Base-by-base conservation (phyloP, 2,113 vertebrate genomes). In the Cranoglanis bouderius region DNA sequence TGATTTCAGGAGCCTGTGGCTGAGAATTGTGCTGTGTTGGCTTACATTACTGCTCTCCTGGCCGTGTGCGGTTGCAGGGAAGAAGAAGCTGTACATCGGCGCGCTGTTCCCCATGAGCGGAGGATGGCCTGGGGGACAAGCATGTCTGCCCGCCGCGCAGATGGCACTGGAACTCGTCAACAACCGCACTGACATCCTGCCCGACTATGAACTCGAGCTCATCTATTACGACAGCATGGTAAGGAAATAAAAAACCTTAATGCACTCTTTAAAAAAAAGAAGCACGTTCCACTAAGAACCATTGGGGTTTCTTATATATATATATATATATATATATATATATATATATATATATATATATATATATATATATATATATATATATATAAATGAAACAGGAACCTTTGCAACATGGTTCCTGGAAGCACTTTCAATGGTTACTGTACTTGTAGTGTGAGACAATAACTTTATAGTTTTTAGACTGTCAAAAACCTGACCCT, bases 161-260 rank as follows among this genome's bases (percentile, higher is more conserved):
- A 98, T 98, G 97, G 97, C 97, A 55, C 94, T 98, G 92, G 97
- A 98, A 90, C 96, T 98, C 92, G 97, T 98, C 86, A 98, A 98
- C 94, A 97, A 97, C 96, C 89, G 97, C 90, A 96, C 94, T 89
- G 97, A 98, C 95, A 98, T 98, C 92, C 95, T 98, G 90, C 97
- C 97, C 26, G 97, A 98, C 95, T 98, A 98, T 91, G 97, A 98
- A 92, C 95, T 98, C 93, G 96, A 97, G 93, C 97, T 98, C 85
- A 98, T 98, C 92, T 95, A 98, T 96, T 97, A 97, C 92, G 97
- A 98, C 96, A 98, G 97, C 95, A 97, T 97, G 97, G 97, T 98
- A 95, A 95, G 93, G n/a, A 40, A 13, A 14, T 12, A 21, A 55
- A 53, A n/a, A 80, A 6, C 26, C 13, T 51, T 19, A 57, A 38